Base-by-base conservation (phyloP, 2,113 vertebrate species). In the Chitala chitala region DNA sequence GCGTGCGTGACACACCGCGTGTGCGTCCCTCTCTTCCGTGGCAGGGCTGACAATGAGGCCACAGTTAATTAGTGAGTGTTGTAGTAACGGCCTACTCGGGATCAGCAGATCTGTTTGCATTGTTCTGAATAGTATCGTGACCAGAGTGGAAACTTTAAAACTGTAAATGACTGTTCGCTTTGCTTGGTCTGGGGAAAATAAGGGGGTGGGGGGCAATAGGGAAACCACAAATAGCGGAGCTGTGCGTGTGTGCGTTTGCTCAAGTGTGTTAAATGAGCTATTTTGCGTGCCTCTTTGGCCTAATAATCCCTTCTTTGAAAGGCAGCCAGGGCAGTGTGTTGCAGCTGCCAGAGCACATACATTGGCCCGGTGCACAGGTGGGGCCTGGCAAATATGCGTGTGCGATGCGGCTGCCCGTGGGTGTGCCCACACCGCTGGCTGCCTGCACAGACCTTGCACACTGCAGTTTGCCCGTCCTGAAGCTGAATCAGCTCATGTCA, bases 241-340 rank as follows among this genome's bases (percentile, higher is more conserved):
- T n/a, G n/a, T 84, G 81, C 75, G 78, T 76, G 26, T 75, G 77
- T n/a, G n/a, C n/a, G n/a, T n/a, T n/a, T n/a, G n/a, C n/a, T n/a
- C n/a, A n/a, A n/a, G n/a, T n/a, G n/a, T n/a, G n/a, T n/a, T n/a
- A n/a, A n/a, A n/a, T n/a, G n/a, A n/a, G n/a, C n/a, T n/a, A n/a
- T 84, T 84, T 86, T 84, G 77, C 79, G 82, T 81, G 82, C 78
- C 73, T 77, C 83, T 85, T 81, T 80, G 82, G 22, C 76, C 79
- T 48, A 78, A 50, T 73, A 82, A 75, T 77, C 73, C 77, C 73
- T 78, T 75, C 79, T 84, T 82, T 75, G 84, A 85, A 80, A 80
- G 83, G 78, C 81, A 78, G 82, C 79, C 76, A 76, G 78, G 75
- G 81, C 81, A 82, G n/a, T 80, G 81, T 80, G 75, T 77, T 65